These are phyloP conservation scores for Galemys pyrenaicus DNA, from an alignment of 2,113 vertebrate genomes.

Conservation along the genomic window DNA sequence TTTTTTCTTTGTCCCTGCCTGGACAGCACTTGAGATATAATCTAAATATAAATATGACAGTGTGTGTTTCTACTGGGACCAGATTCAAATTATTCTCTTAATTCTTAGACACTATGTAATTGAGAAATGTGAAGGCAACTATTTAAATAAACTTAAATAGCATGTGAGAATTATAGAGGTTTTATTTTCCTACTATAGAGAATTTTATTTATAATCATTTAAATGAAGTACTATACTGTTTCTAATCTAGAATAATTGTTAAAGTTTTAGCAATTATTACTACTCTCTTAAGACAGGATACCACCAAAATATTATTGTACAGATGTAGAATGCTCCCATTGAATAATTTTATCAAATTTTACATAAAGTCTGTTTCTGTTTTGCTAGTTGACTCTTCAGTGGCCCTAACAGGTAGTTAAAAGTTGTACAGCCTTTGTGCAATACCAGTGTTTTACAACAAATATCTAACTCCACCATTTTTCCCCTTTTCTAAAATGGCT, in stretches of 20 bases:
- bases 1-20: neutral
- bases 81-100: neutral
- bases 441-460: constrained; percentile 19
- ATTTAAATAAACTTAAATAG: neutral
- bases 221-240: neutral
- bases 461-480: neutral
- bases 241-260: neutral
- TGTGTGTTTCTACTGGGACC: neutral
- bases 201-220: neutral
- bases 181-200: neutral
- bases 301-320: neutral
- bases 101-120: neutral
- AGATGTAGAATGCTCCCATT: neutral
- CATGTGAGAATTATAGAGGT: neutral
- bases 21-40: neutral
- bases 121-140: neutral
- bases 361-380: neutral
- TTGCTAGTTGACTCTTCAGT: neutral
- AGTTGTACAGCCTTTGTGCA: neutral
- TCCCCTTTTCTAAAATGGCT: neutral
- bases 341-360: neutral
- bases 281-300: neutral
- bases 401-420: neutral
- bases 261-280: neutral
- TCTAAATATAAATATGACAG: neutral